A percentile compares a stretch with the other conserved stretches of the same genome.
Conservation (phyloP, 2,113 vertebrate genomes). For the Rhynchomys soricoides region DNA sequence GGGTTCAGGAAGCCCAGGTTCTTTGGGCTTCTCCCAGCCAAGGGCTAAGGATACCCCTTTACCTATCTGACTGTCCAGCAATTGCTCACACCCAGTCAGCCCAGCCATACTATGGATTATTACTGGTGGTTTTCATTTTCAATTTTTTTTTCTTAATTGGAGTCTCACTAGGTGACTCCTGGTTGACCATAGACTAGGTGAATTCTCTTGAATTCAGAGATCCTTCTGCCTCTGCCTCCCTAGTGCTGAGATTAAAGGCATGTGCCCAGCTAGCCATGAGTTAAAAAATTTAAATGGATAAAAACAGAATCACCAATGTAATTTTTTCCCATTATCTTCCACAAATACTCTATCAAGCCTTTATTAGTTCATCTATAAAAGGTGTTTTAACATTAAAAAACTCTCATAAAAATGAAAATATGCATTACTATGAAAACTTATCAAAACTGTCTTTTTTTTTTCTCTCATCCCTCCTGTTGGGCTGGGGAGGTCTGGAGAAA, state of each 20-base stretch:
- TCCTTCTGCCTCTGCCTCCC: not conserved
- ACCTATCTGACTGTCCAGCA: not conserved
- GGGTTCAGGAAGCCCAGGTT: not conserved
- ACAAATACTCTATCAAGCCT: not conserved
- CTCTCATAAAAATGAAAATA: not conserved
- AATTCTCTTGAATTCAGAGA: not conserved
- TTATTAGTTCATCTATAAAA: not conserved
- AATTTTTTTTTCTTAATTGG: not conserved
- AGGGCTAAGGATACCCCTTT: not conserved
- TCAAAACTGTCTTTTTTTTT: not conserved
- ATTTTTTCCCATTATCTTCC: not conserved
- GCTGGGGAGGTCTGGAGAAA: not conserved
- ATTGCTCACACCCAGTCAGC: not conserved
- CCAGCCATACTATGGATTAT: no score
- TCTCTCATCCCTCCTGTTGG: not conserved
- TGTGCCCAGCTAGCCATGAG: not conserved
- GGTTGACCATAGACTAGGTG: not conserved
- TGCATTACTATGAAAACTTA: not conserved
- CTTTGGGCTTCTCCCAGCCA: not conserved
- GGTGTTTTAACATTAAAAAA: not conserved
- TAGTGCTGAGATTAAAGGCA: not conserved
- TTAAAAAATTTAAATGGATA: not conserved
- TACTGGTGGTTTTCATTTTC: fast-evolving
- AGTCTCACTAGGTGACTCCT: not conserved
- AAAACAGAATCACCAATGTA: not conserved